Percentiles rank a stretch among this genome's conserved stretches.
Evolutionary conservation across 1,140 invertebrate genomes (phyloP).

Genomic region (Zaprionus ornatus): DNA sequence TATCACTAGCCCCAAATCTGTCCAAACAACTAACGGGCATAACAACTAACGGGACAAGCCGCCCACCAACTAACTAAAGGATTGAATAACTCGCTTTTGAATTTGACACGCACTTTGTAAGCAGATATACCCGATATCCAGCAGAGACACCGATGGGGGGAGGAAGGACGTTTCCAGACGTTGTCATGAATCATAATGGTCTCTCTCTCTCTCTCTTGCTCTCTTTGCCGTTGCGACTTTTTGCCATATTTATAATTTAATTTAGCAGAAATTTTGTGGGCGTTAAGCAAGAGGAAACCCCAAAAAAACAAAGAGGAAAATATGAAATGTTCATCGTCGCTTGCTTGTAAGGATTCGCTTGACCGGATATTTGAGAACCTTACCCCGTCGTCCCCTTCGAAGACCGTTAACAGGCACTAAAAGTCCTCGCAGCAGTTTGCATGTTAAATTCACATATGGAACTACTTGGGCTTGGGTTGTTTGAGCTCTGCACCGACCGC

Average conservation of each 20-base stretch:
- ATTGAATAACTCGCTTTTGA: conserved; percentile 72
- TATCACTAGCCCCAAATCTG: conserved; percentile 58
- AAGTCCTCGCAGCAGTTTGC: conserved; percentile 58
- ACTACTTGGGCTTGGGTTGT: conserved; percentile 45
- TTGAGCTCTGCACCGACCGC: conserved; percentile 66
- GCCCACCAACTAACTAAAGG: conserved; percentile 68
- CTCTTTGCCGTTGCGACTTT: conserved; percentile 53
- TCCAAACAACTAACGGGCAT: conserved; percentile 34
- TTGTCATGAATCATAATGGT: conserved; percentile 76
- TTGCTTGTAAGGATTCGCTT: conserved; percentile 72
- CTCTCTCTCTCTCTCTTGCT: not conserved
- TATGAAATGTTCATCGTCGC: conserved; percentile 45
- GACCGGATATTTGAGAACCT: conserved; percentile 75
- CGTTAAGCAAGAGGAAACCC: conserved; percentile 64
- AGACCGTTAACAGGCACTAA: conserved; percentile 38
- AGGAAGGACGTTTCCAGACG: conserved; percentile 47
- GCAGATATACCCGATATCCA: conserved; percentile 43
- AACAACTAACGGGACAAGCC: conserved; percentile 42
- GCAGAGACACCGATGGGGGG: not conserved
- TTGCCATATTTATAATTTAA: conserved; percentile 81
- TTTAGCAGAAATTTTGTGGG: conserved; percentile 82
- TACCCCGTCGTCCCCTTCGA: not conserved
- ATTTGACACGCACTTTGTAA: conserved; percentile 76
- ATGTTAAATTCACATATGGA: conserved; percentile 79
- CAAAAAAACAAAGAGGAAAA: conserved; percentile 34